Evolutionary conservation across 2,113 vertebrate species (phyloP), one percentile per base, ranked within the genome.

Genomic region (Henicopernis longicauda): DNA sequence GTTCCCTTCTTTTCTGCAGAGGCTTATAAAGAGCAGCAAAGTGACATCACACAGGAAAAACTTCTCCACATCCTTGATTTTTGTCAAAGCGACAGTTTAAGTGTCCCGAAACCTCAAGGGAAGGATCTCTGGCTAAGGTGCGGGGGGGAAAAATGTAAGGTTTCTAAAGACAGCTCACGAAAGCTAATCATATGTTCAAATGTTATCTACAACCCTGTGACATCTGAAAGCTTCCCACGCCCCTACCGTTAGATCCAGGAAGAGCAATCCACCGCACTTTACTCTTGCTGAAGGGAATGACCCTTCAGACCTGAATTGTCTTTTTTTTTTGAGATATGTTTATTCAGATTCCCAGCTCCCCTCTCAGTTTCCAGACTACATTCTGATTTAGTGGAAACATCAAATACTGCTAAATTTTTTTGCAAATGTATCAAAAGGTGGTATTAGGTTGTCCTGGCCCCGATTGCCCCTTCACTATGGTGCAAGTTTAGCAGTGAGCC

Each of bases 31-130:
- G 97, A 95, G 93, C 90, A 95, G 97, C 86, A 25, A 93, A 67
- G 85, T 98, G 98, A 98, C 98, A 98, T 98, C 98, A 98, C 98
- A 97, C 98, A 98, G 98, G 97, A 98, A 98, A 97, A 97, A 96
- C 89, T 90, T 94, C 94, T 98, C 97, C 98, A 98, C 98, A 98
- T 98, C 98, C 97, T 98, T 97, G 98, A 94, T 97, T 96, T 98
- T 97, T 97, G 97, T 96, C 97, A 98, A 96, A 98, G 98, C 85
- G 97, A 96, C 96, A 97, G 98, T 97, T 97, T 97, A 97, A 98
- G 96, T 93, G 72, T 85, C 93, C 93, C 8, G 36, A 97, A 98
- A 98, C 95, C 97, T 97, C 96, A 96, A 96, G 97, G 97, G 97
- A 96, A 90, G 96, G 96, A 97, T 97, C 96, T 96, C 85, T 94